A percentile compares a stretch with the other conserved stretches of the same genome.
Evolutionary conservation across 2,113 vertebrate genomes (phyloP).

Genomic region (Phocoena sinus): DNA sequence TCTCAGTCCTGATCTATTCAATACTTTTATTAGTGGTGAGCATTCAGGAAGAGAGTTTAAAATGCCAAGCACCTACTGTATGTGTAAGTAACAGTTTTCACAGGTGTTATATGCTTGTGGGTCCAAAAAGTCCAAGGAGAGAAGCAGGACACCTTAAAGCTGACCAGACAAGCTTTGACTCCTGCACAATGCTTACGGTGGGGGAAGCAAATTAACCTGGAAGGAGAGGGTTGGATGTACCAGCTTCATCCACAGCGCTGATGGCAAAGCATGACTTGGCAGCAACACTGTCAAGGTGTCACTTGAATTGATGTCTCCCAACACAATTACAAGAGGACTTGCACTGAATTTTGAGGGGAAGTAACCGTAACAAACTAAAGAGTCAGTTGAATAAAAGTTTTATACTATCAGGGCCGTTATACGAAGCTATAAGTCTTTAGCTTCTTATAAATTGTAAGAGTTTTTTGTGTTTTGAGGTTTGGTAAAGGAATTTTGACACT

Average conservation of each 20-base stretch:
- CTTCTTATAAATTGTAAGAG: not conserved
- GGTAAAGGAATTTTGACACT: not conserved
- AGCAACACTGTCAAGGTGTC: not conserved
- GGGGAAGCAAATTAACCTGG: not conserved
- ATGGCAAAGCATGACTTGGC: not conserved
- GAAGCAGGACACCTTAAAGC: not conserved
- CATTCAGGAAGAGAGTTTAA: not conserved
- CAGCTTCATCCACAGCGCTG: not conserved
- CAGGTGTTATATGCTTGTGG: not conserved
- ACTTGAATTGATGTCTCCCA: not conserved
- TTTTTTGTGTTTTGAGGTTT: not conserved
- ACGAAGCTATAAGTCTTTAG: not conserved
- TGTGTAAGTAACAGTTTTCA: not conserved
- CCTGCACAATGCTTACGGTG: not conserved
- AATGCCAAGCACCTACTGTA: not conserved
- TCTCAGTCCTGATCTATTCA: not conserved
- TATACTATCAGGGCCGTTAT: not conserved
- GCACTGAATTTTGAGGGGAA: not conserved
- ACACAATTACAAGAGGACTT: not conserved
- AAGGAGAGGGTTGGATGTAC: not conserved
- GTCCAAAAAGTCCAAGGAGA: not conserved
- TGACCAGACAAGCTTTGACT: not conserved
- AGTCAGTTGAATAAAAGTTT: not conserved
- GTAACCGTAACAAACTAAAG: not conserved
- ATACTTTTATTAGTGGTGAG: not conserved